phyloP scores from a whole-genome alignment of 2,888 invertebrate genomes.

The Megamerina dolium region DNA sequence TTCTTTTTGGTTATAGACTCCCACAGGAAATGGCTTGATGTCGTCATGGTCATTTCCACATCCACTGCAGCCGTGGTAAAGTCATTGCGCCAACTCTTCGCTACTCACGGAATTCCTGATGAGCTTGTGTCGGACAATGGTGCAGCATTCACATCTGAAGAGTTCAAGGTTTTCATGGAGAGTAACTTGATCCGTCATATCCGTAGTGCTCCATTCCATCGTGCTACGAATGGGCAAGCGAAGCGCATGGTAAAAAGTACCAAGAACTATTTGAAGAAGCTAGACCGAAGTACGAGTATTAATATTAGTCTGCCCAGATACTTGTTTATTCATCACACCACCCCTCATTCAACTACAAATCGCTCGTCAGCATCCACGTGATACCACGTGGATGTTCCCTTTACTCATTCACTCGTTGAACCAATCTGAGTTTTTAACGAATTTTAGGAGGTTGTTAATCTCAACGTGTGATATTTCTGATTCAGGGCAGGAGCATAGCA shows the following conservation, averaged over 20 bases:
- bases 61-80: conserved; percentile 11
- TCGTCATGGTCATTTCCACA: conserved; percentile 10
- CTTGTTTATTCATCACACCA: conserved; percentile 10
- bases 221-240: conserved; percentile 12
- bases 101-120: conserved; percentile 14
- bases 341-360: conserved; percentile 1
- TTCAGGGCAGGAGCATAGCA: no score
- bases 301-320: conserved; percentile 5
- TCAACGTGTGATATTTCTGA: no score
- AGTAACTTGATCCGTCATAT: conserved; percentile 17
- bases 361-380: conserved; percentile 5
- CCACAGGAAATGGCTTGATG: conserved; percentile 16
- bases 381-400: no score
- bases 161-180: conserved; percentile 12
- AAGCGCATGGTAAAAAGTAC: no score
- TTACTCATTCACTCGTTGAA: no score
- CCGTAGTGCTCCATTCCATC: conserved; percentile 15
- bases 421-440: no score
- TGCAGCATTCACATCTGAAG: conserved; percentile 16
- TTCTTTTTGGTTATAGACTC: conserved; percentile 14
- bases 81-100: conserved; percentile 13
- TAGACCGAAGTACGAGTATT: background rate
- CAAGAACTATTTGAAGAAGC: conserved; percentile 12
- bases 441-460: no score
- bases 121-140: conserved; percentile 15